Evolutionary conservation across 1,140 invertebrate species (phyloP).

Genomic region (Thaumetopoea pityocampa): DNA sequence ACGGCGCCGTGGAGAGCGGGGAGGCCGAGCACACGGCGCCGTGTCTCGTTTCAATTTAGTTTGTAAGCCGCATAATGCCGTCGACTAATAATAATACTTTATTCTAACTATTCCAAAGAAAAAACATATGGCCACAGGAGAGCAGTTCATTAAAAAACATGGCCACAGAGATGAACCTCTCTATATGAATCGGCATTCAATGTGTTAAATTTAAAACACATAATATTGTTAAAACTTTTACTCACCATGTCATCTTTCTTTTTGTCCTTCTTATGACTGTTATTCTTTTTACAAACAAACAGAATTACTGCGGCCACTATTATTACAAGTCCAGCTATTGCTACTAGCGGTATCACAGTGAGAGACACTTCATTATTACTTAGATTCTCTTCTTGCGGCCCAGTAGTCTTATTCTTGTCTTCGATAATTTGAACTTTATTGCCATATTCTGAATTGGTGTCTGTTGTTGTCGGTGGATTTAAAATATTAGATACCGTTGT

Average conservation of each 20-base stretch:
- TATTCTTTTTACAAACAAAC: conserved; percentile 60
- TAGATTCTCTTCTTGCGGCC: conserved; percentile 28
- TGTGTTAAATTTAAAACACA: not conserved
- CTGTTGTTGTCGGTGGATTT: conserved; percentile 30
- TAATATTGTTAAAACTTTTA: not conserved
- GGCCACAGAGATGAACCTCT: too few species aligned
- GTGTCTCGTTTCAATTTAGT: too few species aligned
- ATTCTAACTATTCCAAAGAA: too few species aligned
- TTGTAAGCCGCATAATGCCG: too few species aligned
- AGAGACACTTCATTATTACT: conserved; percentile 41
- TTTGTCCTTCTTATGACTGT: conserved; percentile 35
- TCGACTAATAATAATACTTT: too few species aligned
- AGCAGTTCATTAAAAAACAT: too few species aligned
- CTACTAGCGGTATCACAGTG: conserved; percentile 56
- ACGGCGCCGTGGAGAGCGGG: too few species aligned
- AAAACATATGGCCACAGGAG: too few species aligned
- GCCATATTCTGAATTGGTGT: conserved; percentile 27
- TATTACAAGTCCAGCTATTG: conserved; percentile 50
- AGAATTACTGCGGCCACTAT: conserved; percentile 60
- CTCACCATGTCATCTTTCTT: conserved; percentile 69
- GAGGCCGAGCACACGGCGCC: too few species aligned
- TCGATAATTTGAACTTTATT: conserved; percentile 28
- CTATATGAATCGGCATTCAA: not conserved
- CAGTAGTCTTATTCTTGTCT: conserved; percentile 33
- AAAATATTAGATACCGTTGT: conserved; percentile 32